Conservation (phyloP, 2,888 invertebrate species). For the Sipha maydis region DNA sequence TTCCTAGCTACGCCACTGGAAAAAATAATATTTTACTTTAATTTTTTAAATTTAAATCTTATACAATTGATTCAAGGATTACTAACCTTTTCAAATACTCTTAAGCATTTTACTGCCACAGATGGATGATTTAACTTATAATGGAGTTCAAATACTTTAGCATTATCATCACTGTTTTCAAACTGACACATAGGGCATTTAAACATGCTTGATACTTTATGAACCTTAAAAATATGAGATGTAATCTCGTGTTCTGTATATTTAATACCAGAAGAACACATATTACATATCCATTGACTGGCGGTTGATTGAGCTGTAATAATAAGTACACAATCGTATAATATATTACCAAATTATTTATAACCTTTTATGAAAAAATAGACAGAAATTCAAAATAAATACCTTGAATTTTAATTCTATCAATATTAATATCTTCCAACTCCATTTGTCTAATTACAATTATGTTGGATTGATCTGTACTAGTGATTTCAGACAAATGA, state of each 20-base stretch:
- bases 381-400: neutral
- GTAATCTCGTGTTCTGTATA: conserved; percentile 52
- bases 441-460: conserved; percentile 40
- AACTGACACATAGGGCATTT: conserved; percentile 62
- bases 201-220: conserved; percentile 44
- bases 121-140: conserved; percentile 47
- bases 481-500: conserved; percentile 26
- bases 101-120: conserved; percentile 46
- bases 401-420: conserved; percentile 33
- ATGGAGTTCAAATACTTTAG: conserved; percentile 49
- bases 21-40: no score
- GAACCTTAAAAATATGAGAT: conserved; percentile 53
- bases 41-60: no score
- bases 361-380: neutral
- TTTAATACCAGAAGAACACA: conserved; percentile 42
- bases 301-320: conserved; percentile 1
- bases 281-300: conserved; percentile 60
- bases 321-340: neutral
- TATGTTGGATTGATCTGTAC: conserved; percentile 34
- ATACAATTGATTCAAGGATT: neutral
- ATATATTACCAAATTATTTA: no score
- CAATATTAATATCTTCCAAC: conserved; percentile 22
- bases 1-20: no score
- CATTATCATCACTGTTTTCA: conserved; percentile 29
- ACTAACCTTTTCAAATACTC: conserved; percentile 57